Percentiles rank a stretch among this genome's conserved stretches.
phyloP scores from a whole-genome alignment of 2,797 vertebrate genomes.

The Cuniculus paca region DNA sequence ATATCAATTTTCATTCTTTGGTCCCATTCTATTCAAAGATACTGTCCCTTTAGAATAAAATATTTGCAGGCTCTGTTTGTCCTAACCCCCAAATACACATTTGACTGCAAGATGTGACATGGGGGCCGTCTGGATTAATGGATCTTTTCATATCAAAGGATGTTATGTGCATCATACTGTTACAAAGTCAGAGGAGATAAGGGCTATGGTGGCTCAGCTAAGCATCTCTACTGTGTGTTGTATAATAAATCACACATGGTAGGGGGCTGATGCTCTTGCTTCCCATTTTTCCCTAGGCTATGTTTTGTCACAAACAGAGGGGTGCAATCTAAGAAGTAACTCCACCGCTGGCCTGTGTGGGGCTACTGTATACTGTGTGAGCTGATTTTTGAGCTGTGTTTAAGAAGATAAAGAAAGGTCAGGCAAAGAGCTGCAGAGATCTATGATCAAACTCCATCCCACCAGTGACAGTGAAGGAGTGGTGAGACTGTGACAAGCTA shows the following conservation, averaged over 20 bases:
- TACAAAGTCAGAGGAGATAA: conserved; percentile 80
- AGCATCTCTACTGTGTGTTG: conserved; percentile 65
- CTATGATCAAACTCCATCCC: conserved; percentile 48
- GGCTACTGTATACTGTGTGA: conserved; percentile 59
- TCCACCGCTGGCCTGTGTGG: conserved; percentile 37
- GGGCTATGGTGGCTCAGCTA: conserved; percentile 78
- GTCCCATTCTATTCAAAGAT: conserved; percentile 68
- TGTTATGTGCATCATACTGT: conserved; percentile 79
- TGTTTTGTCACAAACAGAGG: conserved; percentile 72
- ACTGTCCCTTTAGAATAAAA: conserved; percentile 68
- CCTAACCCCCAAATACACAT: conserved; percentile 40
- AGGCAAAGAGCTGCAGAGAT: background rate
- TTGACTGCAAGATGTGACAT: conserved; percentile 75
- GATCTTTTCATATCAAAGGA: conserved; percentile 77
- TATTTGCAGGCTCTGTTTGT: conserved; percentile 67
- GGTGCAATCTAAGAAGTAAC: conserved; percentile 63
- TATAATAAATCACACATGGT: conserved; percentile 74
- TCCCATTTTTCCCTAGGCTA: conserved; percentile 50
- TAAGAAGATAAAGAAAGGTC: conserved; percentile 82
- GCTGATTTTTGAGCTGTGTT: conserved; percentile 81
- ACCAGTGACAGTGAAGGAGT: background rate
- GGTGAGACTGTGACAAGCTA: background rate
- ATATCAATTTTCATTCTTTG: conserved; percentile 68
- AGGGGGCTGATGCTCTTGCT: conserved; percentile 45
- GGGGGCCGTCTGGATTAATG: conserved; percentile 78